phyloP scores from a whole-genome alignment of 1,140 invertebrate genomes.

The Lysiphlebus fabarum region DNA sequence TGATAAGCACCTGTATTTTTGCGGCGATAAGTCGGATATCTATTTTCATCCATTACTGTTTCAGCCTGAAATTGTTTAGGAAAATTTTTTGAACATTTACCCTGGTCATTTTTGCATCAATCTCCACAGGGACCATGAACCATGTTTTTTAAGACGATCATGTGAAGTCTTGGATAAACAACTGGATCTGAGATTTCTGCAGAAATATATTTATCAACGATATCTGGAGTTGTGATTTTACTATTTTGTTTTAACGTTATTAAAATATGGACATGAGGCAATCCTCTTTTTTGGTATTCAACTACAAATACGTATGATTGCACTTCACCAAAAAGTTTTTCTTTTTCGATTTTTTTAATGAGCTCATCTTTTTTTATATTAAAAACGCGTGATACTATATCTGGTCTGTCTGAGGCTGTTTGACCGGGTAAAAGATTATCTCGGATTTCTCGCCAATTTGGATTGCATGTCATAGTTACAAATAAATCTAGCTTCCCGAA shows the following conservation, averaged over 20 bases:
- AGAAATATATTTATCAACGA: constrained; percentile 24
- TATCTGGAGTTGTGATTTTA: constrained; percentile 19
- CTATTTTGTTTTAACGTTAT: constrained; percentile 29
- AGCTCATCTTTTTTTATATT: constrained; percentile 16
- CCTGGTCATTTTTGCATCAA: constrained; percentile 21
- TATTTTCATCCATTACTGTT: constrained; percentile 37
- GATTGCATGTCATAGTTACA: constrained; percentile 2
- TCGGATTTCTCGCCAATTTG: neutral
- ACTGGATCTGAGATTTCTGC: constrained; percentile 27
- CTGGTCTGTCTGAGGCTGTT: constrained; percentile 13
- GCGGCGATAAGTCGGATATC: constrained; percentile 30
- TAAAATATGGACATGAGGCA: constrained; percentile 21
- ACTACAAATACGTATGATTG: constrained; percentile 7
- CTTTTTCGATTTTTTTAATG: constrained; percentile 9
- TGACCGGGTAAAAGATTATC: neutral
- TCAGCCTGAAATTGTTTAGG: constrained; percentile 35
- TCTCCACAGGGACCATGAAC: constrained; percentile 40
- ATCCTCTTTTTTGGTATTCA: constrained; percentile 20
- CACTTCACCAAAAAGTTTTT: constrained; percentile 17
- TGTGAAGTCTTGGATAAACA: constrained; percentile 16
- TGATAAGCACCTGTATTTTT: constrained; percentile 10
- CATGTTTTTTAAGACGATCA: constrained; percentile 26
- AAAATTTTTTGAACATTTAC: constrained; percentile 35
- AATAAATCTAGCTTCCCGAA: neutral
- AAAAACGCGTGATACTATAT: constrained; percentile 26